Evolutionary conservation across 1,140 invertebrate species (phyloP), one percentile per base, ranked within the genome.

Genomic region (Atopsyche davidsoni): DNA sequence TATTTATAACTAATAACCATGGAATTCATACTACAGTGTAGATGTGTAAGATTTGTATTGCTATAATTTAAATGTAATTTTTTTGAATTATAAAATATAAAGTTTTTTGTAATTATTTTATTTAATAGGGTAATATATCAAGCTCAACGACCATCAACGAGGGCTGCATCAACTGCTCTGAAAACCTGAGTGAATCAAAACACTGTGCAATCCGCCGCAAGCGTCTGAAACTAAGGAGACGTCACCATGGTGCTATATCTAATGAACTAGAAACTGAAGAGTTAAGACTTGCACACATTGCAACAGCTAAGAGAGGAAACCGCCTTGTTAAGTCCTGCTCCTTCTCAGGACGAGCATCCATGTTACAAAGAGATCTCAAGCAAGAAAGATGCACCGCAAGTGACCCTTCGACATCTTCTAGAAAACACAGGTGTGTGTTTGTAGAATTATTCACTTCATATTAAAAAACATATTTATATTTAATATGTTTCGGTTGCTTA

Each of bases 61-160:
- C n/a, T n/a, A n/a, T n/a, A n/a, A n/a, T n/a, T n/a, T n/a, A n/a
- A n/a, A n/a, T n/a, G n/a, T n/a, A n/a, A n/a, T n/a, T n/a, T n/a
- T n/a, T n/a, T n/a, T n/a, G n/a, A n/a, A n/a, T n/a, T n/a, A n/a
- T n/a, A n/a, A n/a, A n/a, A n/a, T n/a, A n/a, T n/a, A 28, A 7
- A 28, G 25, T 28, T 28, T 28, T 28, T 28, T 28, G n/a, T 36
- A 36, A 23, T 25, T 46, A 13, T 4, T 36, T 44, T 3, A 22
- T 2, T 14, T 40, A 63, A 28, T 58, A 76, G 67, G 75, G 72
- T 36, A 75, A 76, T 60, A 69, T 76, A 28, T 78, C 77, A 11
- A 77, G 78, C 25, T 80, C 79, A n/a, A 79, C 78, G 36, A 79
- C 77, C n/a, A 76, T 80, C 59, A 79, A 79, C 52, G 79, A 79